Conservation (phyloP, 1,140 invertebrate genomes). For the Trinorchestia longiramus region DNA sequence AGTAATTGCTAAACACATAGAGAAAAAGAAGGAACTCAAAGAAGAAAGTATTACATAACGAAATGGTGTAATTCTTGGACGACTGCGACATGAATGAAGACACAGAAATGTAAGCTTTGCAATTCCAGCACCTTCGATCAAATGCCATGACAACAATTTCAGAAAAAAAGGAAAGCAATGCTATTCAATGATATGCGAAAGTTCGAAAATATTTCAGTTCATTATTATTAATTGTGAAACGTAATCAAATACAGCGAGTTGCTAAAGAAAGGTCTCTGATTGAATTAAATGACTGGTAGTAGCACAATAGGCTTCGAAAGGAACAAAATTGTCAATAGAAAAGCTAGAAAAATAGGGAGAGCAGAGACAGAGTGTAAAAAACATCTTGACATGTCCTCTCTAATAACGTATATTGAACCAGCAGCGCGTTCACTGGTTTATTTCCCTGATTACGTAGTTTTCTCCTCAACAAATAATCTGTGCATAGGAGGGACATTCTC, state of each 20-base stretch:
- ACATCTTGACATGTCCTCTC: background rate
- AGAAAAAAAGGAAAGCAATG: background rate
- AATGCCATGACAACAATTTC: background rate
- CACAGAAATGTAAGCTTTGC: background rate
- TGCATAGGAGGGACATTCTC: background rate
- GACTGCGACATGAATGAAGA: background rate
- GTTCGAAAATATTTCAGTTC: background rate
- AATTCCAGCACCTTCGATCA: background rate
- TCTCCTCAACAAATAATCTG: background rate
- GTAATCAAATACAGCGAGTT: background rate
- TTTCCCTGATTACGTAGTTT: background rate
- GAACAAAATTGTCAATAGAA: background rate
- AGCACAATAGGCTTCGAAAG: background rate
- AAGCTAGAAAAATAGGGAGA: background rate
- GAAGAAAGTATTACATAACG: background rate
- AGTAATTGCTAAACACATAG: background rate
- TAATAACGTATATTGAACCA: background rate
- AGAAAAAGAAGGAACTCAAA: background rate
- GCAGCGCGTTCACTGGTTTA: background rate
- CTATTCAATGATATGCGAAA: background rate
- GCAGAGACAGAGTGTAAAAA: background rate
- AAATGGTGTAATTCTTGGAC: background rate
- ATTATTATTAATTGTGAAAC: background rate
- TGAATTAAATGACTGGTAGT: background rate
- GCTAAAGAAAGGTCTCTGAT: background rate